Base-by-base conservation (phyloP, 1,140 invertebrate species). In the Coelopa frigida region DNA sequence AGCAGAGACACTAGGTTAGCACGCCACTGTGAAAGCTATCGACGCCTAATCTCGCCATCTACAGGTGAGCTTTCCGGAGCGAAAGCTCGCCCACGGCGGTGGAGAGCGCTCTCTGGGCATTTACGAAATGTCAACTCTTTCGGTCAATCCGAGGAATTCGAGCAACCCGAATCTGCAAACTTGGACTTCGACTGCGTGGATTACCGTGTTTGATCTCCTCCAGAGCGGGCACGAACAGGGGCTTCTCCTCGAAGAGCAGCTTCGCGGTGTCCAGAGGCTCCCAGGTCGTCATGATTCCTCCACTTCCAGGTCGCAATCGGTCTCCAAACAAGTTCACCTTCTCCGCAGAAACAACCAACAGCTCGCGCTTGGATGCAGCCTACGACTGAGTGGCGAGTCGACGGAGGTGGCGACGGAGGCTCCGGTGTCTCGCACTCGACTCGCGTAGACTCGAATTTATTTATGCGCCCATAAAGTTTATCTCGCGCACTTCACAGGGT, bases 191-290 rank as follows among this genome's bases (percentile, higher is more conserved):
- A 35, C 11, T 11, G 17, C 17, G 1, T 33, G 7, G 15, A 23
- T 71, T 60, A 78, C 77, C 68, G 50, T 61, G 58, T 57, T 71
- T 66, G 40, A 78, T 41, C 67, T 78, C 76, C 15, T 72, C 58
- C 29, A 77, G 54, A 17, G 67, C 32, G 33, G 77, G 77, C 48
- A 70, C 58, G 55, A 73, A 52, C 22, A 79, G 59, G 12, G 53
- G 27, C 55, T 65, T 73, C 50, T 72, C 59, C 48, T 58, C 58
- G 33, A 73, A 71, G 38, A 64, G 57, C 24, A 77, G 44, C 42
- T 58, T 51, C 26, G 55, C 55, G 5, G 57, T 61, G 24, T 52
- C 39, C 14, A 61, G 27, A 23, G 47, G 33, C 17, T 24, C n/a
- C 37, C 37, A 35, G 14, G 27, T 27, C 5, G 14, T 37, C n/a